Percentiles rank a stretch among this genome's conserved stretches.
phyloP scores from a whole-genome alignment of 2,888 invertebrate genomes.

The Aporophyla nigra region DNA sequence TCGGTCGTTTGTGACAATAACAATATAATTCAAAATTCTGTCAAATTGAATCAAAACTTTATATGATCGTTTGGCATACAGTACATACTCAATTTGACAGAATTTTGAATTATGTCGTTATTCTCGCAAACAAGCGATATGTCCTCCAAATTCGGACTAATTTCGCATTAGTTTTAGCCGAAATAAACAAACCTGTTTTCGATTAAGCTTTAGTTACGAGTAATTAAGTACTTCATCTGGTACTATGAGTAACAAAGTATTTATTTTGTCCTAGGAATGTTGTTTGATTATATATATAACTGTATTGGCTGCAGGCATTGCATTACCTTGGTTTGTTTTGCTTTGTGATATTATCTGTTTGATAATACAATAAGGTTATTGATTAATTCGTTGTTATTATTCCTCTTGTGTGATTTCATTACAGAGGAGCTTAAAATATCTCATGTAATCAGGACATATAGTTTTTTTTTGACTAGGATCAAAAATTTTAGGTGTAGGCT shows the following conservation, averaged over 20 bases:
- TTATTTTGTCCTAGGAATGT: slow-evolving; percentile 46
- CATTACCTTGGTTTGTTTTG: slow-evolving; percentile 11
- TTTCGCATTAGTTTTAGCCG: neutral
- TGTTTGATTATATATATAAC: slow-evolving; percentile 26
- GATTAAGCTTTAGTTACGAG: neutral
- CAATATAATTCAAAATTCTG: too few relatives aligned
- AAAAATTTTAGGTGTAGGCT: too few relatives aligned
- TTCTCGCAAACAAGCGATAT: too few relatives aligned
- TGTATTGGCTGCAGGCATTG: slow-evolving; percentile 1
- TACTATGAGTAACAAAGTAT: slow-evolving; percentile 29
- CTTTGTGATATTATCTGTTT: slow-evolving; percentile 9
- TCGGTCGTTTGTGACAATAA: too few relatives aligned
- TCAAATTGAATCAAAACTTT: too few relatives aligned
- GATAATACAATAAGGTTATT: slow-evolving; percentile 9
- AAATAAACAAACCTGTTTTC: neutral
- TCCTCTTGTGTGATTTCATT: neutral
- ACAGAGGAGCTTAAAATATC: neutral
- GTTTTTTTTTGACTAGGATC: too few relatives aligned
- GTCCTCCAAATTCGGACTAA: too few relatives aligned
- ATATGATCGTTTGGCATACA: too few relatives aligned
- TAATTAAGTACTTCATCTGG: slow-evolving; percentile 3
- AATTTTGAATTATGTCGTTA: too few relatives aligned
- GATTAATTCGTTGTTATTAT: neutral
- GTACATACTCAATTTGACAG: too few relatives aligned
- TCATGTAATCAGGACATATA: neutral